Evolutionary conservation across 2,113 vertebrate species (phyloP).

Genomic region (Cettia cetti): DNA sequence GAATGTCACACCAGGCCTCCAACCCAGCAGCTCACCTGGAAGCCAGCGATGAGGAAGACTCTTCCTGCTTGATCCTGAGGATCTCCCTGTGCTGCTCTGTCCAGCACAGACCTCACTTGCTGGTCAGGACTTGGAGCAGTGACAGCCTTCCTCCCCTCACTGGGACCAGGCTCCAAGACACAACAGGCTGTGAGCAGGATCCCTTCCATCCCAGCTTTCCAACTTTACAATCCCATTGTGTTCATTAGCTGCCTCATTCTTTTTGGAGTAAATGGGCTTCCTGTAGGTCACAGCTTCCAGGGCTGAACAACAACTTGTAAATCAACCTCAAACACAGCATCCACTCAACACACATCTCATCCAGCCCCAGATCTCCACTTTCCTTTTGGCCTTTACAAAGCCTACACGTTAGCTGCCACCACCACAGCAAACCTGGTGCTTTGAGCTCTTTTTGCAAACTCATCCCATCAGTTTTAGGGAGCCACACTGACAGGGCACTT

Average conservation of each 20-base stretch:
- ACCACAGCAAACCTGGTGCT: not conserved
- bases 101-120: not conserved
- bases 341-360: not conserved
- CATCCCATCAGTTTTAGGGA: not conserved
- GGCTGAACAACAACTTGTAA: not conserved
- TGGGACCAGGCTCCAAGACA: not conserved
- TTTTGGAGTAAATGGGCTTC: not conserved
- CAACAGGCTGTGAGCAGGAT: not conserved
- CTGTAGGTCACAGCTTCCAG: conserved; percentile 45
- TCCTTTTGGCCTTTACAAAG: not conserved
- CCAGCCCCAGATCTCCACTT: not conserved
- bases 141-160: not conserved
- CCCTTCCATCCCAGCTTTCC: not conserved
- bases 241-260: conserved; percentile 12
- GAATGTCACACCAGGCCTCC: not conserved
- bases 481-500: not conserved
- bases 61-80: not conserved
- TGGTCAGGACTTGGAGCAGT: not conserved
- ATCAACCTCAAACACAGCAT: not conserved
- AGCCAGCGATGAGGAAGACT: not conserved
- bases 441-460: not conserved
- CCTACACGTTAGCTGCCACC: rapidly evolving
- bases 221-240: not conserved
- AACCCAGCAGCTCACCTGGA: conserved; percentile 1
- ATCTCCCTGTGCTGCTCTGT: not conserved